phyloP scores from a whole-genome alignment of 1,140 invertebrate genomes.

The Drosophila miranda region DNA sequence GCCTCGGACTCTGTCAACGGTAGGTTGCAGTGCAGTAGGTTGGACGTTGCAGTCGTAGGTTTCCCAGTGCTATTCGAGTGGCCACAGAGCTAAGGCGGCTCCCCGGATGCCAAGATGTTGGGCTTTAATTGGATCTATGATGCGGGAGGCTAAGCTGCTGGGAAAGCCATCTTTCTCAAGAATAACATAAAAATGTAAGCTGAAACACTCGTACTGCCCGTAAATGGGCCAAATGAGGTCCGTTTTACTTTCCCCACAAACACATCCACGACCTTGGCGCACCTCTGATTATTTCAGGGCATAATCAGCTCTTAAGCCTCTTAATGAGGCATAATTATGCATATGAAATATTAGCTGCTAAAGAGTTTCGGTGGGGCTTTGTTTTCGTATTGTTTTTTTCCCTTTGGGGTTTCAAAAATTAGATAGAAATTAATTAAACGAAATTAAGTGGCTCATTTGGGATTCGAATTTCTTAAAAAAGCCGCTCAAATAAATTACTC shows the following conservation, averaged over 20 bases:
- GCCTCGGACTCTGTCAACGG: conserved; percentile 15
- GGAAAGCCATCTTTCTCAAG: not conserved
- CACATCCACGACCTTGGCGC: conserved; percentile 48
- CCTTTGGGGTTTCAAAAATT: conserved; percentile 43
- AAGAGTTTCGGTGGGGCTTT: conserved; percentile 21
- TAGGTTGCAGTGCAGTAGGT: conserved; percentile 19
- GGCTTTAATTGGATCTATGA: conserved; percentile 41
- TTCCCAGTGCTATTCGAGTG: conserved; percentile 14
- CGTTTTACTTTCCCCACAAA: conserved; percentile 31
- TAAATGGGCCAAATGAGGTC: not conserved
- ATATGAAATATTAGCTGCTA: conserved; percentile 41
- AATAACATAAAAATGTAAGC: conserved; percentile 18
- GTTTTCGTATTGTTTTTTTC: not conserved
- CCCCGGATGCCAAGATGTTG: conserved; percentile 47
- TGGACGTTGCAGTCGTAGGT: conserved; percentile 17
- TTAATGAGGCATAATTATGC: conserved; percentile 52
- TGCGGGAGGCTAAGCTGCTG: conserved; percentile 30
- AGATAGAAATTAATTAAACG: conserved; percentile 71
- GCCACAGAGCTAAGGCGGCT: conserved; percentile 27
- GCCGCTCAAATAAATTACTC: conserved; percentile 56
- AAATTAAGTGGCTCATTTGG: conserved; percentile 66
- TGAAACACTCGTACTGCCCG: not conserved
- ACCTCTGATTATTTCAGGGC: conserved; percentile 27
- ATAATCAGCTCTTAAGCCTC: conserved; percentile 35
- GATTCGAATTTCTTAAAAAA: conserved; percentile 55